phyloP scores from a whole-genome alignment of 2,113 vertebrate species.

The Physeter macrocephalus region DNA sequence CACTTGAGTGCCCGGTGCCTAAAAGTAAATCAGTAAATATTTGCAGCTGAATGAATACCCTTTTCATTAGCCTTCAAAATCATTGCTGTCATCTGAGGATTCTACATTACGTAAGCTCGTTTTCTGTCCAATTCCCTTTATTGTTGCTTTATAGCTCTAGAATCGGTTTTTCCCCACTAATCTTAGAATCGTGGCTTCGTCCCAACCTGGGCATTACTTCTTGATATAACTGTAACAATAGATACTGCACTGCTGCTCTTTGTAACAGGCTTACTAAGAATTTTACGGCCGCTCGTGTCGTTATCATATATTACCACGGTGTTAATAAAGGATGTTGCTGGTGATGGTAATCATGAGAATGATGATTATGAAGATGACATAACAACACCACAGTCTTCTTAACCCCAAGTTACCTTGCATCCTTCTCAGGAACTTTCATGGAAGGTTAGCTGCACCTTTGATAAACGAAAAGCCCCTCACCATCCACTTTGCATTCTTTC shows the following conservation, averaged over 20 bases:
- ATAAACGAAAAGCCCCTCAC: background rate
- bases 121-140: background rate
- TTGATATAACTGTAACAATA: background rate
- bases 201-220: background rate
- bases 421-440: background rate
- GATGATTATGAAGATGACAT: background rate
- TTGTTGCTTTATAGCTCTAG: background rate
- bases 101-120: background rate
- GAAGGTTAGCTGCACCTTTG: background rate
- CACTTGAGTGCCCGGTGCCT: background rate
- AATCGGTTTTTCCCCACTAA: background rate
- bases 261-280: background rate
- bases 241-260: background rate
- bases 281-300: background rate
- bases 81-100: background rate
- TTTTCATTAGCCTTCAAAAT: slow-evolving; percentile 20
- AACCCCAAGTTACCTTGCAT: background rate
- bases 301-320: background rate
- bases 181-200: background rate
- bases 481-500: background rate
- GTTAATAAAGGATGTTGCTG: background rate
- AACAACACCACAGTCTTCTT: background rate
- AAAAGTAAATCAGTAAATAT: slow-evolving; percentile 17
- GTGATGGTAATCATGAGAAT: background rate
- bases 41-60: background rate